Evolutionary conservation across 2,797 vertebrate genomes (phyloP).

Genomic region (Thamnophis elegans): DNA sequence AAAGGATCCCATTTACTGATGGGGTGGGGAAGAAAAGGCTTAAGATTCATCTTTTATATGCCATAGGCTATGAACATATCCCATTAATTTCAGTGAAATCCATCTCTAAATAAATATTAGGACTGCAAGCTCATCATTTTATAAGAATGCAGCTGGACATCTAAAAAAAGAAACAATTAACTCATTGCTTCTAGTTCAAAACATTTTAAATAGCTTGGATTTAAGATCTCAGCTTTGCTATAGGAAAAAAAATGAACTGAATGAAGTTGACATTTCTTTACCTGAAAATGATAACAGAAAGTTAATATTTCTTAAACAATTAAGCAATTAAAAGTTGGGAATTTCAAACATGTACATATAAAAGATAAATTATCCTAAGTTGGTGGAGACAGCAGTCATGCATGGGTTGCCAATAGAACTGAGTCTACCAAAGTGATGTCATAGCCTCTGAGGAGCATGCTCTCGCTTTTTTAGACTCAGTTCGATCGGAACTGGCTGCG

Average conservation of each 20-base stretch:
- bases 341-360: slow-evolving; percentile 11
- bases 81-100: slow-evolving; percentile 25
- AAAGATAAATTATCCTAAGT: slow-evolving; percentile 10
- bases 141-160: slow-evolving; percentile 33
- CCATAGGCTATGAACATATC: neutral
- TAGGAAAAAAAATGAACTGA: slow-evolving; percentile 50
- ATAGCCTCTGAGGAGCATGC: too few relatives aligned
- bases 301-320: slow-evolving; percentile 30
- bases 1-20: slow-evolving; percentile 30
- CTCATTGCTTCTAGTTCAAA: slow-evolving; percentile 9
- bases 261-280: slow-evolving; percentile 34
- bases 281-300: slow-evolving; percentile 55
- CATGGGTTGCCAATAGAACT: too few relatives aligned
- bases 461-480: too few relatives aligned
- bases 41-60: slow-evolving; percentile 17
- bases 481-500: too few relatives aligned
- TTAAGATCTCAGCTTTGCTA: neutral
- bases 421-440: too few relatives aligned
- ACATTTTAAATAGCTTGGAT: slow-evolving; percentile 48
- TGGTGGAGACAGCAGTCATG: too few relatives aligned
- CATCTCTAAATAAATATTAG: slow-evolving; percentile 33
- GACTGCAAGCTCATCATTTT: slow-evolving; percentile 3
- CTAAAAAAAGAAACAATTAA: slow-evolving; percentile 35
- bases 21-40: slow-evolving; percentile 1
- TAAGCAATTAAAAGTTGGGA: slow-evolving; percentile 51